Evolutionary conservation across 1,140 invertebrate genomes (phyloP).

Genomic region (Patella vulgata): DNA sequence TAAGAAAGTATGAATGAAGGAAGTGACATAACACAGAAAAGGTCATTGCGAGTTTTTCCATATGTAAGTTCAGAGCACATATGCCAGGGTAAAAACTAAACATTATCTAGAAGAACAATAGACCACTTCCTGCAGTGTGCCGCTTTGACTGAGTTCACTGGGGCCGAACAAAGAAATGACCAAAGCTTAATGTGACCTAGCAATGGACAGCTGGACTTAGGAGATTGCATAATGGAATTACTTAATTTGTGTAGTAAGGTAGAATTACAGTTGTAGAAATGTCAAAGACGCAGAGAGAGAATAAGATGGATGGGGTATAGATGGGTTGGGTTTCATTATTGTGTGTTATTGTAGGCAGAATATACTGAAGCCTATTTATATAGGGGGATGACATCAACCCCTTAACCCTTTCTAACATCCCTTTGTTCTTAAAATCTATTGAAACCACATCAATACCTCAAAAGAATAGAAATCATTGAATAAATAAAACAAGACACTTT

Average conservation of each 20-base stretch:
- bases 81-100: slow-evolving; percentile 15
- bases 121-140: slow-evolving; percentile 8
- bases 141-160: slow-evolving; percentile 8
- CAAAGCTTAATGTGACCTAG: slow-evolving; percentile 5
- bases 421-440: too few species aligned
- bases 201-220: slow-evolving; percentile 5
- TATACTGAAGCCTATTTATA: too few species aligned
- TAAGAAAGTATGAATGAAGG: neutral
- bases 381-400: too few species aligned
- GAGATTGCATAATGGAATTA: slow-evolving; percentile 13
- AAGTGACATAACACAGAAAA: neutral
- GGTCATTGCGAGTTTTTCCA: slow-evolving; percentile 9
- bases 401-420: too few species aligned
- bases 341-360: too few species aligned
- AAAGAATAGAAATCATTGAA: too few species aligned
- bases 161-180: slow-evolving; percentile 7
- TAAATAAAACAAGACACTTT: too few species aligned
- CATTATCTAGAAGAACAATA: slow-evolving; percentile 4
- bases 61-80: slow-evolving; percentile 10
- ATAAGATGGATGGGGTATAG: too few species aligned
- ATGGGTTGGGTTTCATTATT: too few species aligned
- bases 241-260: slow-evolving; percentile 16
- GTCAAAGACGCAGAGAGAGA: too few species aligned
- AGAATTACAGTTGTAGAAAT: slow-evolving; percentile 9
- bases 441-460: too few species aligned